phyloP scores from a whole-genome alignment of 92 coral and sea anemone species.

The Phymanthus crucifer region DNA sequence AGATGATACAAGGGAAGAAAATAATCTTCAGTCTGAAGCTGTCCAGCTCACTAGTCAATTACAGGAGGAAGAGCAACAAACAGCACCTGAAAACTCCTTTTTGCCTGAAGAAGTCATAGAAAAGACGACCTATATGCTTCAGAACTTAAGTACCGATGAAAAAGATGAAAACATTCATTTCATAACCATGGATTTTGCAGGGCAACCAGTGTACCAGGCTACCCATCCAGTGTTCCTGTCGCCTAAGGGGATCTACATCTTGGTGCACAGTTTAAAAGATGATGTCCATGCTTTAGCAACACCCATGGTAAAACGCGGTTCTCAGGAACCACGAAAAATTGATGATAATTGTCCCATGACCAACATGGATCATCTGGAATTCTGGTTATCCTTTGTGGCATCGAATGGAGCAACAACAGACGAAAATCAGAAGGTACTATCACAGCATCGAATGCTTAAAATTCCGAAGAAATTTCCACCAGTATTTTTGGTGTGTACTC shows the following conservation, averaged over 20 bases:
- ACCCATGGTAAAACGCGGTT: slow-evolving; percentile 43
- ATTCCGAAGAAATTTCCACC: neutral
- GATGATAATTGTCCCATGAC: slow-evolving; percentile 38
- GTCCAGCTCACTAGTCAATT: neutral
- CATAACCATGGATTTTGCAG: slow-evolving; percentile 26
- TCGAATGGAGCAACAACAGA: slow-evolving; percentile 7
- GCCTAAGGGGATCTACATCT: too few species aligned
- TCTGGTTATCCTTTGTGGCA: slow-evolving; percentile 63
- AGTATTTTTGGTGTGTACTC: slow-evolving; percentile 58
- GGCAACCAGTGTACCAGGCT: too few species aligned
- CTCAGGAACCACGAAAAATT: slow-evolving; percentile 9
- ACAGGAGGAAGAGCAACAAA: neutral
- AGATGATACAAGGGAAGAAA: neutral
- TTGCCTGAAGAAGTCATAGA: slow-evolving; percentile 43
- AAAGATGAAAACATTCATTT: slow-evolving; percentile 28
- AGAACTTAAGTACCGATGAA: neutral
- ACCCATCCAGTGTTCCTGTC: too few species aligned
- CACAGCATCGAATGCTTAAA: too few species aligned
- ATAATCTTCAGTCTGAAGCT: neutral
- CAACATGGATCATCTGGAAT: slow-evolving; percentile 57
- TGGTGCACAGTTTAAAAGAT: slow-evolving; percentile 26
- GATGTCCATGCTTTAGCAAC: slow-evolving; percentile 39
- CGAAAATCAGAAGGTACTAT: neutral
- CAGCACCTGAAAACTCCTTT: neutral
- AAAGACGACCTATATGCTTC: slow-evolving; percentile 15